Percentiles rank a stretch among this genome's conserved stretches.
These are phyloP conservation scores for Drosophila maculinotata DNA, from an alignment of 2,888 invertebrate genomes.

Conservation along the genomic window DNA sequence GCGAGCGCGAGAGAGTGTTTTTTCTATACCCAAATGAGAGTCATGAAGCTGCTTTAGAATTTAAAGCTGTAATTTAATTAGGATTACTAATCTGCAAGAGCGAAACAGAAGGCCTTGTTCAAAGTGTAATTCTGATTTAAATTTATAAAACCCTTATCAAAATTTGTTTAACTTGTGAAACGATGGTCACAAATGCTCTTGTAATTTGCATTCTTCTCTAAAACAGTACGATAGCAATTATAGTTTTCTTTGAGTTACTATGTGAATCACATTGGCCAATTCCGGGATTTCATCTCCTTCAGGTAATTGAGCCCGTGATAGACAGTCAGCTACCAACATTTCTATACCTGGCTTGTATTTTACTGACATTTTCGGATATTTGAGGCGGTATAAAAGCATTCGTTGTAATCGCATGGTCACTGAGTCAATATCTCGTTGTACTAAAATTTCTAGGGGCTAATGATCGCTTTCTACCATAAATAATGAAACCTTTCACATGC, in stretches of 20 bases:
- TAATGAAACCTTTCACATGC: too few relatives aligned
- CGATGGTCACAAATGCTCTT: conserved; percentile 13
- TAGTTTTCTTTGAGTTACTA: conserved; percentile 37
- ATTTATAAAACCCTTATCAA: neutral
- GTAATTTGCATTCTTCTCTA: conserved; percentile 22
- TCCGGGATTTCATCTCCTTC: conserved; percentile 17
- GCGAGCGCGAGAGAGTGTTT: neutral
- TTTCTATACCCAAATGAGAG: neutral
- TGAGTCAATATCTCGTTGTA: too few relatives aligned
- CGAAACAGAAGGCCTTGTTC: neutral
- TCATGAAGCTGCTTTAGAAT: neutral
- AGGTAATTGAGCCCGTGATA: conserved; percentile 47
- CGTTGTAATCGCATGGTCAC: conserved; percentile 67
- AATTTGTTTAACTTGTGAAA: neutral
- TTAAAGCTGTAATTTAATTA: neutral
- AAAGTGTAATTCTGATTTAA: neutral
- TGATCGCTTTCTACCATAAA: conserved; percentile 74
- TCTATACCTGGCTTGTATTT: conserved; percentile 61
- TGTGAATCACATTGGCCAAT: conserved; percentile 37
- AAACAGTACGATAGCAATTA: conserved; percentile 15
- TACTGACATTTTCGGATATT: conserved; percentile 52
- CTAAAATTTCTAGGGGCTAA: conserved; percentile 76
- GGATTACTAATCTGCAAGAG: neutral
- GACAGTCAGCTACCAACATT: conserved; percentile 44
- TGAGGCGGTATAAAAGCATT: conserved; percentile 68